These are phyloP conservation scores for Macropus fuliginosus DNA, from an alignment of 2,797 vertebrate genomes.

Conservation along the genomic window DNA sequence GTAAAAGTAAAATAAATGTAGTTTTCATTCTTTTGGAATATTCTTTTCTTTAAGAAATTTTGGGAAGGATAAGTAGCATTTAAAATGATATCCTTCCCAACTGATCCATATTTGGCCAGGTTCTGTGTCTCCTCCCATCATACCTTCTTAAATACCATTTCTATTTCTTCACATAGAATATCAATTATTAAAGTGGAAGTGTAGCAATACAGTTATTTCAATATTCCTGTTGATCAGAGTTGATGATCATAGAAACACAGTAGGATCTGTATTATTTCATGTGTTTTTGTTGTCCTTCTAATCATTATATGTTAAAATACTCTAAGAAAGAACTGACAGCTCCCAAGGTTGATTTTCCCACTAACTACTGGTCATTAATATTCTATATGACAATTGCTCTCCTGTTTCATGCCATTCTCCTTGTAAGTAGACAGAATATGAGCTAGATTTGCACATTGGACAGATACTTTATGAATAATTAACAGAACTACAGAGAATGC, in stretches of 20 bases:
- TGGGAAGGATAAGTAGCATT: not conserved
- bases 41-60: not conserved
- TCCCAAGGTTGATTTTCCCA: not conserved
- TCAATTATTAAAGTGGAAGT: not conserved
- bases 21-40: not conserved
- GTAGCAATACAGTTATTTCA: not conserved
- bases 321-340: not conserved
- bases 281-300: not conserved
- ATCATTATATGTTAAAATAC: not conserved
- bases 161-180: not conserved
- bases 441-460: not conserved
- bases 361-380: not conserved
- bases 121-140: not conserved
- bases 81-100: not conserved
- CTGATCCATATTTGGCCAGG: not conserved
- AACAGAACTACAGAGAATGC: not conserved
- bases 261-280: not conserved
- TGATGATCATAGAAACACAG: not conserved
- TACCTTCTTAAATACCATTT: not conserved
- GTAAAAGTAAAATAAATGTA: not conserved
- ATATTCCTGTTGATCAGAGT: not conserved
- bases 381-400: not conserved
- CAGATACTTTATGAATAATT: not conserved
- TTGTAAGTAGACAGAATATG: not conserved
- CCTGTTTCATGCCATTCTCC: not conserved